These are phyloP conservation scores for Hemicordylus capensis DNA, from an alignment of 2,113 vertebrate species.

Conservation along the genomic window DNA sequence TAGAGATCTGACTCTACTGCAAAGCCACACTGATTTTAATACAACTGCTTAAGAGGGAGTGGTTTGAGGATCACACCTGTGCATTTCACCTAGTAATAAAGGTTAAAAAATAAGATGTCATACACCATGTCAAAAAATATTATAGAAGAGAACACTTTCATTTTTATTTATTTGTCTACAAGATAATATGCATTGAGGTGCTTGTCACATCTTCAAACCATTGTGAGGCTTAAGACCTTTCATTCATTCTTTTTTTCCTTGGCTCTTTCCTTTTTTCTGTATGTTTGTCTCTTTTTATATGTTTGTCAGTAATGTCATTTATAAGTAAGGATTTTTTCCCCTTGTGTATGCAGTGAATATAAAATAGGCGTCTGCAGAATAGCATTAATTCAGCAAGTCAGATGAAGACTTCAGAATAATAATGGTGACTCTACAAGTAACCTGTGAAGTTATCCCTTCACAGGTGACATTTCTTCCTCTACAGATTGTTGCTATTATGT, in stretches of 20 bases:
- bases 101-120: neutral
- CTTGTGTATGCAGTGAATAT: slow-evolving; percentile 32
- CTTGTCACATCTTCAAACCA: slow-evolving; percentile 8
- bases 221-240: neutral
- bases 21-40: neutral
- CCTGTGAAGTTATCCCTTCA: slow-evolving; percentile 51
- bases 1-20: neutral
- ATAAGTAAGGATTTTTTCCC: slow-evolving; percentile 18
- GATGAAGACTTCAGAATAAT: slow-evolving; percentile 54
- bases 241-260: neutral
- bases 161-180: neutral
- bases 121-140: neutral
- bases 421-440: slow-evolving; percentile 56
- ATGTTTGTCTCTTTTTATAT: slow-evolving; percentile 27
- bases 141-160: neutral
- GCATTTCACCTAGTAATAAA: neutral
- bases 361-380: slow-evolving; percentile 36
- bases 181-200: neutral
- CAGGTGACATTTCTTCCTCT: slow-evolving; percentile 57
- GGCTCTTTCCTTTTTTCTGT: neutral
- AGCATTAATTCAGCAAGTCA: slow-evolving; percentile 53
- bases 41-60: neutral
- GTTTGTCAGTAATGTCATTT: slow-evolving; percentile 38
- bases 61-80: neutral
- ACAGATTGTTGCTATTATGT: slow-evolving; percentile 45